Percentiles rank a stretch among this genome's conserved stretches.
These are phyloP conservation scores for Ciconia boyciana DNA, from an alignment of 2,113 vertebrate species.

Conservation along the genomic window DNA sequence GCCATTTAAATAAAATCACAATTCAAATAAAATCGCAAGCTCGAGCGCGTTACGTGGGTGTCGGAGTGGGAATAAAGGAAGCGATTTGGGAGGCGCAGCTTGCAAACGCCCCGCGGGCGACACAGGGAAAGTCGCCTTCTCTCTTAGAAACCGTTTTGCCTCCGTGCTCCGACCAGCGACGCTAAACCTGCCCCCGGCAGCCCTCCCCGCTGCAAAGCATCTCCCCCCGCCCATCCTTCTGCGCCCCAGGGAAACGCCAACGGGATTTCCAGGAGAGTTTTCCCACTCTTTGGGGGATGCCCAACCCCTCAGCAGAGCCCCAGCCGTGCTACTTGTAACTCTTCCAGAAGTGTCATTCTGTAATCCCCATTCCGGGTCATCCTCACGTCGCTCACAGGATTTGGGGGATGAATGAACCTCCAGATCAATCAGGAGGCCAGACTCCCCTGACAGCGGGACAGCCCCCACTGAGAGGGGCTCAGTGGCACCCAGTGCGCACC, in stretches of 20 bases:
- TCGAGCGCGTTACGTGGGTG: rapidly evolving
- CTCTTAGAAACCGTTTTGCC: background rate
- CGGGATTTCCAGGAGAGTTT: background rate
- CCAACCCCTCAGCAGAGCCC: background rate
- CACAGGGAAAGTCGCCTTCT: background rate
- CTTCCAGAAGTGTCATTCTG: background rate
- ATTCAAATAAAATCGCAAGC: background rate
- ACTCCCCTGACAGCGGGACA: background rate
- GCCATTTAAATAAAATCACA: background rate
- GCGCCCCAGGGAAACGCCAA: background rate
- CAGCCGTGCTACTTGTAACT: rapidly evolving
- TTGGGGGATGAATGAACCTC: background rate
- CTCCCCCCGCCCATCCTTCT: background rate
- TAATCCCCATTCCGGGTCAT: rapidly evolving
- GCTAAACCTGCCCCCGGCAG: background rate
- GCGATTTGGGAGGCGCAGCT: background rate
- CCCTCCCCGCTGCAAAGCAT: too few relatives aligned
- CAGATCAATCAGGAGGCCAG: too few relatives aligned
- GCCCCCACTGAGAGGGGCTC: background rate
- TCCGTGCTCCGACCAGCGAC: rapidly evolving
- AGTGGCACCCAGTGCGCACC: background rate
- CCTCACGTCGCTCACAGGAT: rapidly evolving
- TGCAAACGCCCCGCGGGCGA: rapidly evolving
- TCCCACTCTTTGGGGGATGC: rapidly evolving
- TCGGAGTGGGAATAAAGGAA: rapidly evolving